A percentile compares a stretch with the other conserved stretches of the same genome.
These are phyloP conservation scores for Bellardia bayeri DNA, from an alignment of 2,888 invertebrate species.

Conservation along the genomic window DNA sequence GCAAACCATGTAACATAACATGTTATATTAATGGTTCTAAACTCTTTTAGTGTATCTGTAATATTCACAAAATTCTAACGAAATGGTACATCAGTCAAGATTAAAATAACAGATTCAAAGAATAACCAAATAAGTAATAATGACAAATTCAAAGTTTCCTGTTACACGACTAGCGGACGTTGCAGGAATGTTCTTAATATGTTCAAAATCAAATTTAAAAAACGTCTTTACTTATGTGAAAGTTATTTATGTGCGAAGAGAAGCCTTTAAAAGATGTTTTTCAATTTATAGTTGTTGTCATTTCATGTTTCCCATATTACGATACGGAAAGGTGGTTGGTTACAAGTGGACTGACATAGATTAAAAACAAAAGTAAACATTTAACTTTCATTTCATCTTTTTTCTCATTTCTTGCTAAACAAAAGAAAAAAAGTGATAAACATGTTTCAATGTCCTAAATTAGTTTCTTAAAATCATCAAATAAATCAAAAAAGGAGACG, in stretches of 20 bases:
- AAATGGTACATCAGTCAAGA: too few relatives aligned
- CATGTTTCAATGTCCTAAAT: conserved; percentile 72
- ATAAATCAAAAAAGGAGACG: conserved; percentile 68
- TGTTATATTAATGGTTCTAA: too few relatives aligned
- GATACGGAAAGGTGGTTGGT: conserved; percentile 18
- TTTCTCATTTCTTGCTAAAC: neutral
- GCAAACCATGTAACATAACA: too few relatives aligned
- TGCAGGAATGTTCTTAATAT: conserved; percentile 8
- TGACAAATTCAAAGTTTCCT: too few relatives aligned
- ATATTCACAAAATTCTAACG: too few relatives aligned
- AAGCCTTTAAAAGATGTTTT: neutral
- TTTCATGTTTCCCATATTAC: conserved; percentile 3
- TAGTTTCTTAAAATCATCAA: conserved; percentile 68
- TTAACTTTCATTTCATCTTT: conserved; percentile 67
- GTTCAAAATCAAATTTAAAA: neutral
- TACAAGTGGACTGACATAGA: conserved; percentile 11
- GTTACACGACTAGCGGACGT: neutral
- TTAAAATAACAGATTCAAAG: too few relatives aligned
- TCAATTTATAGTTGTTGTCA: neutral
- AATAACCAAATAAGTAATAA: too few relatives aligned
- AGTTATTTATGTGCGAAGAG: conserved; percentile 5
- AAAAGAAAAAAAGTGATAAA: conserved; percentile 55
- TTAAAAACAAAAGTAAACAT: conserved; percentile 46
- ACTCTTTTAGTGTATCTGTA: too few relatives aligned
- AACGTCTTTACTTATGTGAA: conserved; percentile 34